These are phyloP conservation scores for Stegophylla sp. DNA, from an alignment of 2,888 invertebrate species.

Conservation along the genomic window DNA sequence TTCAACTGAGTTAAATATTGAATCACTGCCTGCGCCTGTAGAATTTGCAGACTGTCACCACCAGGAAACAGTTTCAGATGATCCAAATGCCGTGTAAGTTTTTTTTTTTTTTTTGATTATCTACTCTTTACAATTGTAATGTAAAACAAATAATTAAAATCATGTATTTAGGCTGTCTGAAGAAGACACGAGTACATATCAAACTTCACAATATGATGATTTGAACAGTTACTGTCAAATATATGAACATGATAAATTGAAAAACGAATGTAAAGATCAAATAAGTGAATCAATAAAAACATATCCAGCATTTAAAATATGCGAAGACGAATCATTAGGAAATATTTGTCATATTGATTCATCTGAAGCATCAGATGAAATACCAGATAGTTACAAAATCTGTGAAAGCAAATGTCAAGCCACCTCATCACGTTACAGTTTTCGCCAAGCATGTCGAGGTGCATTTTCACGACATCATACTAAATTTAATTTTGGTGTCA, in stretches of 20 bases:
- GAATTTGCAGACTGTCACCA: conserved; percentile 75
- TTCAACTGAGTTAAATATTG: conserved; percentile 61
- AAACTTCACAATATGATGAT: conserved; percentile 56
- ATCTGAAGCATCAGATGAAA: conserved; percentile 76
- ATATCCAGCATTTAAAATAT: conserved; percentile 54
- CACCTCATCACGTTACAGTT: conserved; percentile 45
- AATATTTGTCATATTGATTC: conserved; percentile 81
- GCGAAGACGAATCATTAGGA: conserved; percentile 62
- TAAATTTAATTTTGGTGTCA: conserved; percentile 42
- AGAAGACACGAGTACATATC: conserved; percentile 57
- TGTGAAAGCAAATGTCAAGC: conserved; percentile 37
- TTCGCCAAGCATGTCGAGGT: conserved; percentile 42
- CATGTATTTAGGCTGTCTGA: conserved; percentile 32
- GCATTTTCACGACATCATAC: conserved; percentile 17
- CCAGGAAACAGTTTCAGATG: conserved; percentile 42
- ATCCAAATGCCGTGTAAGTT: conserved; percentile 46
- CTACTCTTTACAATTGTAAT: not conserved
- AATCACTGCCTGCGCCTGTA: conserved; percentile 77
- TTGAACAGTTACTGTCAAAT: conserved; percentile 52
- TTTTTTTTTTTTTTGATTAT: not conserved
- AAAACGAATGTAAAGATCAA: conserved; percentile 49
- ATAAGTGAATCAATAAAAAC: conserved; percentile 36
- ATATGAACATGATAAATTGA: conserved; percentile 48
- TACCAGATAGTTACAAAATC: conserved; percentile 62
- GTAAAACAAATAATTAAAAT: not conserved